phyloP scores from a whole-genome alignment of 2,888 invertebrate species.

The Branchipolynoe longqiensis region DNA sequence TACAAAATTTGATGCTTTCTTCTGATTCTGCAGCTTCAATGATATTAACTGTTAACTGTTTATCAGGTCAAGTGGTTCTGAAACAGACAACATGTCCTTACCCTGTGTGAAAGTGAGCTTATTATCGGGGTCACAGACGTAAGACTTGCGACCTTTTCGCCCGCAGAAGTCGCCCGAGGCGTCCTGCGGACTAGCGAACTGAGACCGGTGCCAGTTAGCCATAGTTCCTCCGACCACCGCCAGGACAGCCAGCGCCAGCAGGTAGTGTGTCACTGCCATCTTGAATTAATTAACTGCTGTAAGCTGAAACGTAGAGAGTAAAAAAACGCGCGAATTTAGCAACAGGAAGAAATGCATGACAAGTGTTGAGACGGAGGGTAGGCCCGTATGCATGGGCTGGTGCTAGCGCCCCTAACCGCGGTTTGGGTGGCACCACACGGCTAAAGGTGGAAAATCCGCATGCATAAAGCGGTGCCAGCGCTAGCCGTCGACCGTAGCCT shows the following conservation, averaged over 20 bases:
- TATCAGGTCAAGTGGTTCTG: background rate
- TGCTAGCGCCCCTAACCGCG: no score
- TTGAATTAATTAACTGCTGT: no score
- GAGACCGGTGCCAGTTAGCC: slow-evolving; percentile 7
- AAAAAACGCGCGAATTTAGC: background rate
- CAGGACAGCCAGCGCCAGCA: background rate
- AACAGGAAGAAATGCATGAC: background rate
- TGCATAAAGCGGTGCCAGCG: no score
- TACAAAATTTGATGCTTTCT: no score
- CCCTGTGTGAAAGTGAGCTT: slow-evolving; percentile 13
- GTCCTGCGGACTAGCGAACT: slow-evolving; percentile 42
- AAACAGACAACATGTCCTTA: background rate
- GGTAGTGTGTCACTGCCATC: background rate
- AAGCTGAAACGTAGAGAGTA: no score
- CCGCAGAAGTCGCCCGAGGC: background rate
- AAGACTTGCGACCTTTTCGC: slow-evolving; percentile 16
- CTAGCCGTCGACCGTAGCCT: no score
- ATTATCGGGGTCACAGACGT: slow-evolving; percentile 28
- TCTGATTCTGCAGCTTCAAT: no score
- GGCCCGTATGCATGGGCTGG: no score
- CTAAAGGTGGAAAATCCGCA: no score
- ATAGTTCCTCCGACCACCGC: background rate
- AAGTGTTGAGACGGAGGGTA: no score
- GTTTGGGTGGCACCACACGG: no score
- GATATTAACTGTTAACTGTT: no score